Conservation (phyloP, 2,113 vertebrate species). For the Desmodus rotundus region DNA sequence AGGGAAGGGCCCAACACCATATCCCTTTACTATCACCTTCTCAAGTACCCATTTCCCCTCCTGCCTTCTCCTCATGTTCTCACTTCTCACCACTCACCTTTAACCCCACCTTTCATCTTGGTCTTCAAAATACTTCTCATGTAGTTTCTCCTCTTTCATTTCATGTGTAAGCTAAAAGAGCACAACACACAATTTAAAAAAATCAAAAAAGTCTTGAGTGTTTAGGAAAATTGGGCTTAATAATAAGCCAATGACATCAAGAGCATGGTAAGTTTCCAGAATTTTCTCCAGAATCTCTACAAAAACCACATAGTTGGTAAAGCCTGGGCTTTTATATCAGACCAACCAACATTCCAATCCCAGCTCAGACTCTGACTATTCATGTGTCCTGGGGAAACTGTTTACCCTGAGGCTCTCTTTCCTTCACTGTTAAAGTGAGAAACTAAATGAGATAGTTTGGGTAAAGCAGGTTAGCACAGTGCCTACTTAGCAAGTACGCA, state of each 20-base stretch:
- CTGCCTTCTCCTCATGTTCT: background rate
- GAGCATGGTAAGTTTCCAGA: background rate
- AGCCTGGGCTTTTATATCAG: background rate
- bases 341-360: background rate
- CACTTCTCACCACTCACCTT: background rate
- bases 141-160: background rate
- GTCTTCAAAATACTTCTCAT: background rate
- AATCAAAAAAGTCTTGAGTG: background rate
- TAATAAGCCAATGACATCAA: conserved; percentile 6
- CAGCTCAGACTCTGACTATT: background rate
- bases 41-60: background rate
- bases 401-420: background rate
- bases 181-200: background rate
- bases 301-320: background rate
- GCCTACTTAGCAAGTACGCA: background rate
- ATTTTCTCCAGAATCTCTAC: background rate
- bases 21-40: conserved; percentile 29
- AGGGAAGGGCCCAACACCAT: background rate
- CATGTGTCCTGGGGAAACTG: background rate
- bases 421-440: background rate
- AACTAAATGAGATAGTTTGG: background rate
- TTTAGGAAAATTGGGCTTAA: background rate
- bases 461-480: background rate
- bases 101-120: background rate
- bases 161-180: background rate